phyloP scores from a whole-genome alignment of 2,113 vertebrate species.

The Puntigrus tetrazona region DNA sequence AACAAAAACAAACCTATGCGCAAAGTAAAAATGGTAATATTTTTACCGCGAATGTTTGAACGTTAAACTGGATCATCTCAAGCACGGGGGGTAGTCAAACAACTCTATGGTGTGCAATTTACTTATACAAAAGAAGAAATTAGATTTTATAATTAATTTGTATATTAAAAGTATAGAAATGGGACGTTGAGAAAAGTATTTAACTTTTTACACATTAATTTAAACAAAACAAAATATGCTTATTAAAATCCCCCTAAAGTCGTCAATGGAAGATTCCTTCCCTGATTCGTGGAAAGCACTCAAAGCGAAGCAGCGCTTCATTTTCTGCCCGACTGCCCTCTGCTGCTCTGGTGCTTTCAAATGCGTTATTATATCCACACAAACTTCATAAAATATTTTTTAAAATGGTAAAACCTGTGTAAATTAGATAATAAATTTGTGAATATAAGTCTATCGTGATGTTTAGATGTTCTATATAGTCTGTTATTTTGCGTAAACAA shows the following conservation, averaged over 20 bases:
- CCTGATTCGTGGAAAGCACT: not conserved
- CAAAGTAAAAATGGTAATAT: rapidly evolving
- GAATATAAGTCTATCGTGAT: not conserved
- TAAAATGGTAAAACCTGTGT: too few relatives aligned
- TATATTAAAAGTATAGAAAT: rapidly evolving
- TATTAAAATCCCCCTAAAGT: not conserved
- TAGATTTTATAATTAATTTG: not conserved
- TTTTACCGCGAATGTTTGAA: constrained; percentile 44
- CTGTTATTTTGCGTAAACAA: not conserved
- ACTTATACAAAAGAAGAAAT: not conserved
- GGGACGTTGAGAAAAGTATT: rapidly evolving
- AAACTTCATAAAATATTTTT: too few relatives aligned
- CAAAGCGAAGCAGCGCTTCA: not conserved
- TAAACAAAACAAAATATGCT: not conserved
- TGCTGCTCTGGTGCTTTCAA: not conserved
- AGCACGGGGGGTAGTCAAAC: not conserved
- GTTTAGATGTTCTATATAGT: not conserved
- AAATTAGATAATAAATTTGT: too few relatives aligned
- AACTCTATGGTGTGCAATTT: not conserved
- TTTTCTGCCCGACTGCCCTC: not conserved
- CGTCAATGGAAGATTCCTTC: not conserved
- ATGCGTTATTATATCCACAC: too few relatives aligned
- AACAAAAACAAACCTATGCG: not conserved
- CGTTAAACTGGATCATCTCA: not conserved
- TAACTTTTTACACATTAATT: not conserved